Evolutionary conservation across 2,797 vertebrate genomes (phyloP).

Genomic region (Parauchenoglanis punctatus): DNA sequence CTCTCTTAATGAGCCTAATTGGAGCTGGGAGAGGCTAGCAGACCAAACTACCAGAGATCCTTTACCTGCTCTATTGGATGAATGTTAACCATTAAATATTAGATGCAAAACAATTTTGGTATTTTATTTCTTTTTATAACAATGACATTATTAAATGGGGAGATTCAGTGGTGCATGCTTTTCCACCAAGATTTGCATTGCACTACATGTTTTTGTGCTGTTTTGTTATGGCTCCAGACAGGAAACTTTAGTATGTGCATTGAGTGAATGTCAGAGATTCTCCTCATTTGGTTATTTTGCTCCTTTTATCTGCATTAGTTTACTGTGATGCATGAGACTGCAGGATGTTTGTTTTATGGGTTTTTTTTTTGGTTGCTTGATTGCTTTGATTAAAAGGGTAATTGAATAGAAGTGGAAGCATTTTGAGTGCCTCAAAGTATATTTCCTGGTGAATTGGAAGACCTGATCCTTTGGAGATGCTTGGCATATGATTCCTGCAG

Average conservation of each 20-base stretch:
- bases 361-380: conserved; percentile 18
- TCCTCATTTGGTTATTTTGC: background rate
- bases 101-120: background rate
- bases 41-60: conserved; percentile 4
- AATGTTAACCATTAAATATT: conserved; percentile 2
- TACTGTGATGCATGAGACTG: background rate
- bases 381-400: conserved; percentile 5
- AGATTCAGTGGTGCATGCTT: background rate
- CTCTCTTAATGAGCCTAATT: conserved; percentile 50
- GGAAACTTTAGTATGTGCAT: background rate
- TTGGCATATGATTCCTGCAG: conserved; percentile 15
- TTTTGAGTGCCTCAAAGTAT: conserved; percentile 10
- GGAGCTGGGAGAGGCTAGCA: conserved; percentile 24
- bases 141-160: background rate
- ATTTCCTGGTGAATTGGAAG: conserved; percentile 17
- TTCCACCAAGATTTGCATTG: background rate
- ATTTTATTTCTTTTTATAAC: conserved; percentile 1
- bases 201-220: background rate
- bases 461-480: conserved; percentile 1
- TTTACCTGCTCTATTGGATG: background rate
- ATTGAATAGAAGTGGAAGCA: background rate
- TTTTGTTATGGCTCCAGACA: background rate
- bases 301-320: background rate
- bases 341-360: background rate
- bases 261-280: background rate